A percentile compares a stretch with the other conserved stretches of the same genome.
These are phyloP conservation scores for Cydia fagiglandana DNA, from an alignment of 1,140 invertebrate genomes.

Conservation along the genomic window DNA sequence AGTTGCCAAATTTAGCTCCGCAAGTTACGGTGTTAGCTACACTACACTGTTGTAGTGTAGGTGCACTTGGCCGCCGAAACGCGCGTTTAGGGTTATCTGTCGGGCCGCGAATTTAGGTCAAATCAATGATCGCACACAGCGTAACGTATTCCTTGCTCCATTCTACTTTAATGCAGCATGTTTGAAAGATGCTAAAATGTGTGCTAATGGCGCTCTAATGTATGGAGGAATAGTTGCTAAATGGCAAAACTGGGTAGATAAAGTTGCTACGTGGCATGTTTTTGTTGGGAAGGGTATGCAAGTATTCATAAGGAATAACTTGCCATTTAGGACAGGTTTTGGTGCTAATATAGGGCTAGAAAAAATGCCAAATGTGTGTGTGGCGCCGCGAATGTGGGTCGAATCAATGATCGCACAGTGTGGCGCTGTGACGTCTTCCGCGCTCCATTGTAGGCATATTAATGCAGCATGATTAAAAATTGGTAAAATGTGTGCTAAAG, in stretches of 20 bases:
- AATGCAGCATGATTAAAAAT: neutral
- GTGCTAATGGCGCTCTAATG: too few species aligned
- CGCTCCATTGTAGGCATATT: neutral
- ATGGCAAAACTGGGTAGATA: too few species aligned
- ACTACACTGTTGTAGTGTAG: neutral
- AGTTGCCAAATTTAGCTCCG: neutral
- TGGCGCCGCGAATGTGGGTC: constrained; percentile 49
- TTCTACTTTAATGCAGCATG: neutral
- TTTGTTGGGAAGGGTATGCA: too few species aligned
- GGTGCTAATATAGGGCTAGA: too few species aligned
- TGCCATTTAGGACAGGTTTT: too few species aligned
- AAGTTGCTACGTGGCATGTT: too few species aligned
- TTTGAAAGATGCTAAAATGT: too few species aligned
- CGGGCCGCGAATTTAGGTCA: constrained; percentile 47
- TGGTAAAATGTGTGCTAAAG: too few species aligned
- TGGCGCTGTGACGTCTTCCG: neutral
- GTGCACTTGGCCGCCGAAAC: constrained; percentile 1
- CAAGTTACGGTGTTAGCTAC: neutral
- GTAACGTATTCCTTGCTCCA: neutral
- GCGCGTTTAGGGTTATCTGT: constrained; percentile 10
- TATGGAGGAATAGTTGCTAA: too few species aligned
- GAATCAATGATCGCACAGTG: constrained; percentile 54
- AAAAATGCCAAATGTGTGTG: too few species aligned
- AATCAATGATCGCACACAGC: constrained; percentile 51
- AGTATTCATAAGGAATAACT: too few species aligned